These are phyloP conservation scores for Nixonia krombeini DNA, from an alignment of 1,140 invertebrate species.

Conservation along the genomic window DNA sequence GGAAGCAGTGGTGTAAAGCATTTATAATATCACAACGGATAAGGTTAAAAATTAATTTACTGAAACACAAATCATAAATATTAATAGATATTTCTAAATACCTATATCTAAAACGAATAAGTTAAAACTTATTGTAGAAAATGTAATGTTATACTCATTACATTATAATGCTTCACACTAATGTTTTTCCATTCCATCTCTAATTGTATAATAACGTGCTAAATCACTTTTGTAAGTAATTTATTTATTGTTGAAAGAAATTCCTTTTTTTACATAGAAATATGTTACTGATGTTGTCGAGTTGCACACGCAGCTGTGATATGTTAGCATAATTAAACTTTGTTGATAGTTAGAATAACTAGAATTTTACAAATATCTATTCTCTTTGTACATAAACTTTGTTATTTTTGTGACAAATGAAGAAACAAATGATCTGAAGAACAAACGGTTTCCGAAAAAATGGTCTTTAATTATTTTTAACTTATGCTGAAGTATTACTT, in stretches of 20 bases:
- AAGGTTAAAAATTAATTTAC: no score
- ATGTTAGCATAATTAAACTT: conserved; percentile 61
- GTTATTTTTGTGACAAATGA: conserved; percentile 6
- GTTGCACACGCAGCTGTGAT: conserved; percentile 66
- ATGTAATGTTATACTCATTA: no score
- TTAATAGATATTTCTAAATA: no score
- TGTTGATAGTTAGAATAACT: conserved; percentile 39
- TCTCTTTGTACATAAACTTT: conserved; percentile 20
- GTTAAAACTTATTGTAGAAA: no score
- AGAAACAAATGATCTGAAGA: not conserved
- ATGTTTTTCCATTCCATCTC: no score
- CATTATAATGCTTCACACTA: no score
- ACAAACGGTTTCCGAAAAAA: conserved; percentile 5
- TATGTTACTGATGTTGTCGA: conserved; percentile 39
- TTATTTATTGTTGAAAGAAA: conserved; percentile 51
- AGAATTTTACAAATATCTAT: conserved; percentile 12
- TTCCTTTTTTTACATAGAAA: conserved; percentile 32
- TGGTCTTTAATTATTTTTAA: no score
- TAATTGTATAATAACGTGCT: no score
- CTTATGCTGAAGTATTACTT: conserved; percentile 7
- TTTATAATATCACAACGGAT: no score
- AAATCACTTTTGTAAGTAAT: conserved; percentile 15
- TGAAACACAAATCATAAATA: no score
- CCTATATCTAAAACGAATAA: no score
- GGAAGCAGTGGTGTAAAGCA: no score